Percentiles rank a stretch among this genome's conserved stretches.
Conservation (phyloP, 2,888 invertebrate genomes). For the Aplocera efformata region DNA sequence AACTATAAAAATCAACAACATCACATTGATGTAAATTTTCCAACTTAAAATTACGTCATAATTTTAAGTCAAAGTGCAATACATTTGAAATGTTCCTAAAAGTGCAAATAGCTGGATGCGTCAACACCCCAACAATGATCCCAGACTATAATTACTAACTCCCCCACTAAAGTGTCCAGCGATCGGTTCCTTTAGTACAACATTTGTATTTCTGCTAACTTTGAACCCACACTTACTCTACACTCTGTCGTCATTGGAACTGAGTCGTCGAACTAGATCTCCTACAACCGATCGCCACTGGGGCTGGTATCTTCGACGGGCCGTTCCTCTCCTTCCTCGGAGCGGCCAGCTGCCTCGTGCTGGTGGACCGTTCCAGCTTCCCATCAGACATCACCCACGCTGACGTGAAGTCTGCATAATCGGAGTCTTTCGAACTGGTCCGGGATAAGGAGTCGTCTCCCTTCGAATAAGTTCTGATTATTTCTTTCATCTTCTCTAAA, state of each 20-base stretch:
- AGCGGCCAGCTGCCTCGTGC: conserved; percentile 72
- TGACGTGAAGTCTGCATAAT: conserved; percentile 85
- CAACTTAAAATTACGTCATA: too few relatives aligned
- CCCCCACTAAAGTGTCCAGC: too few relatives aligned
- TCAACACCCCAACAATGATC: too few relatives aligned
- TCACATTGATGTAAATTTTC: too few relatives aligned
- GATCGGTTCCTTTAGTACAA: too few relatives aligned
- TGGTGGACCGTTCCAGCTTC: conserved; percentile 81
- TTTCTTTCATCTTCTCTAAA: conserved; percentile 87
- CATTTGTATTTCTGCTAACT: too few relatives aligned
- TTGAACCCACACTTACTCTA: too few relatives aligned
- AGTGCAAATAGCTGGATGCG: too few relatives aligned
- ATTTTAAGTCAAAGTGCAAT: too few relatives aligned
- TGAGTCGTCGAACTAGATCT: conserved; percentile 71
- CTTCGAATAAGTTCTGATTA: conserved; percentile 71
- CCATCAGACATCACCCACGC: conserved; percentile 88
- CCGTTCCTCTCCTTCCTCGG: conserved; percentile 71
- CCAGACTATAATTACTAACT: too few relatives aligned
- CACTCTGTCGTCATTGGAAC: conserved; percentile 40
- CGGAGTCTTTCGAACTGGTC: conserved; percentile 78
- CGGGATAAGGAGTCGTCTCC: conserved; percentile 70
- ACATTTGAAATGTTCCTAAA: too few relatives aligned
- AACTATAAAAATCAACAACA: too few relatives aligned
- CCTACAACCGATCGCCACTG: conserved; percentile 66
- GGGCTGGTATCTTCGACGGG: conserved; percentile 69